These are phyloP conservation scores for Tipula unca DNA, from an alignment of 2,888 invertebrate genomes.

Conservation along the genomic window DNA sequence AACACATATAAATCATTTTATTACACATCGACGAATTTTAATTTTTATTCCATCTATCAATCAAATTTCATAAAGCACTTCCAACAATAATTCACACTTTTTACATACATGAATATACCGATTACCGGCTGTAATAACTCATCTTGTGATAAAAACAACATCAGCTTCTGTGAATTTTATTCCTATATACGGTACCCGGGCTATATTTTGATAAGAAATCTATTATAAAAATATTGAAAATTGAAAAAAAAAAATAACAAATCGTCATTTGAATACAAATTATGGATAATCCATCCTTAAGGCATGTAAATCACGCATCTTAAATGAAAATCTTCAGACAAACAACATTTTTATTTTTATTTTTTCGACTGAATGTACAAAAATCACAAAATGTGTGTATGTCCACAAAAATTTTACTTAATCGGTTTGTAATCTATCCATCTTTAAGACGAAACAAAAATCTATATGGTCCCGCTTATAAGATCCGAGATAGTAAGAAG, in stretches of 20 bases:
- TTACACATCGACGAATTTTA: too few relatives aligned
- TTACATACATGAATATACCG: too few relatives aligned
- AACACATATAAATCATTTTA: too few relatives aligned
- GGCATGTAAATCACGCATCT: not conserved
- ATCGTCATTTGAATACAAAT: constrained; percentile 4
- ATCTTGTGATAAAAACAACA: not conserved
- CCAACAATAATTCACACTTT: too few relatives aligned
- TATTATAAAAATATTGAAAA: not conserved
- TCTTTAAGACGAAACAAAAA: too few relatives aligned
- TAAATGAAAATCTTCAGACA: not conserved
- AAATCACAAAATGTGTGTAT: too few relatives aligned
- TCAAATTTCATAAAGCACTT: too few relatives aligned
- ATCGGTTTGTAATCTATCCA: too few relatives aligned
- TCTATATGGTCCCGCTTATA: not conserved
- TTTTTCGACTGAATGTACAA: too few relatives aligned
- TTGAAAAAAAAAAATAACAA: not conserved
- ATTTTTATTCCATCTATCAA: too few relatives aligned
- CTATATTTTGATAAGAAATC: not conserved
- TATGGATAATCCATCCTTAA: not conserved
- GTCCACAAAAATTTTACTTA: too few relatives aligned
- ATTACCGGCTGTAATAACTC: not conserved
- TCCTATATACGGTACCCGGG: not conserved
- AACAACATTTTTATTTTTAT: not conserved
- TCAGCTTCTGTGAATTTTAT: not conserved
- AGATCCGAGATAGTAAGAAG: not conserved